Base-by-base conservation (phyloP, 92 coral and sea anemone genomes). In the Isaurus tuberculatus region DNA sequence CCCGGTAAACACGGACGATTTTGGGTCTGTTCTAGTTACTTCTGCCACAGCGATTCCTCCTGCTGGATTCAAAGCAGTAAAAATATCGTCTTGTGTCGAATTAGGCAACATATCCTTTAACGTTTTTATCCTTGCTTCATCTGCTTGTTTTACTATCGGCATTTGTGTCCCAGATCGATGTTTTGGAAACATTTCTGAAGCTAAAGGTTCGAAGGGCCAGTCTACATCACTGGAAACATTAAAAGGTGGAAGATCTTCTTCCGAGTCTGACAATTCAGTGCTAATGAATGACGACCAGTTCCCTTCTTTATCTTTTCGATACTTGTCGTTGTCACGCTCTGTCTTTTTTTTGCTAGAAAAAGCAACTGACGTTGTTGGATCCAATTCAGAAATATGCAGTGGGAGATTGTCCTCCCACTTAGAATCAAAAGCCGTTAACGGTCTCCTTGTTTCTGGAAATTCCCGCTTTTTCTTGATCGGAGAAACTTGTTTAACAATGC, bases 41-140 rank as follows among this genome's bases (percentile, higher is more conserved):
- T 28, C 33, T n/a, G 57, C 70, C 34, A 34, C 36, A 9, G 65
- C 34, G 19, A 31, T 27, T 13, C 82, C 82, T 30, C 36, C 68
- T 32, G 70, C 28, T 22, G 82, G 58, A 42, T 70, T 77, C 49
- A 77, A 34, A 29, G 82, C 82, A 58, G 33, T 77, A 28, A 77
- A 17, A 36, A 77, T 60, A 55, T 77, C 53, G 8, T 58, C 82
- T 32, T 57, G 70, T 15, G 82, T 57, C 2, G 70, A 77, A 33
- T 58, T 34, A 10, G 82, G 82, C 58, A 77, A 15, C n/a, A 58
- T 27, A 5, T 58, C 70, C 42, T 29, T 55, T 10, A 77, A 23
- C 30, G 40, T 61, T 13, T 67, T 6, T 55, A 77, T 77, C 55
- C 58, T 77, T 20, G 23, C 68, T 11, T 77, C 51, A 15, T 77